Evolutionary conservation across 2,888 invertebrate species (phyloP), one percentile per base, ranked within the genome.

Genomic region (Hydraecia micacea): DNA sequence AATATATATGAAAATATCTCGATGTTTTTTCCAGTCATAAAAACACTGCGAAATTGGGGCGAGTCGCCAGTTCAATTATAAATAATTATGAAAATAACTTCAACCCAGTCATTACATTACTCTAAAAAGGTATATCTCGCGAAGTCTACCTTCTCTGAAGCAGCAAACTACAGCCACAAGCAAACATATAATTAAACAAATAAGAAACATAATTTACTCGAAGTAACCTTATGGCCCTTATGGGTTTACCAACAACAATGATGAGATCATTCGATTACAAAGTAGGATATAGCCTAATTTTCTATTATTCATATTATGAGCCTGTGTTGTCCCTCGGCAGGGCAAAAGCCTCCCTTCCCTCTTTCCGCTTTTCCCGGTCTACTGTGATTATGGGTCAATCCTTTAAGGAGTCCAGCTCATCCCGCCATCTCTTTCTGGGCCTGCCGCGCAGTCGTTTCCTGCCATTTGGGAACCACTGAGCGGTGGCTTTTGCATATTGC

Each of bases 131-230:
- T 21, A 36, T 60, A 42, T 74, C 49, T 73, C 25, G 28, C 28
- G 21, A 68, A 58, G 75, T 75, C 77, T 65, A 52, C 58, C 21
- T 58, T 66, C 73, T 73, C 15, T 62, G 39, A 58, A 60, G 36
- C 42, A 63, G 58, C n/a, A 69, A 73, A 82, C 70, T 73, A 66
- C 46, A 55, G 66, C 13, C 32, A 32, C 60, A 46, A 58, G 25
- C 36, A 32, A 8, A 28, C 42, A 52, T 63, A 46, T 71, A 74
- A 74, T 79, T 74, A 65, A 55, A 79, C 21, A 39, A 74, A 83
- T 71, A 60, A 75, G 32, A 39, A 73, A 52, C 62, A 52, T 36
- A 21, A 65, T 69, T 82, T 69, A 8, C 25, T 36, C 65, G 11
- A 58, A 42, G 39, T 65, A 42, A 60, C 63, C 32, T 36, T 65